Evolutionary conservation across 1,140 invertebrate species (phyloP).

Genomic region (Carcinoscorpius rotundicauda): DNA sequence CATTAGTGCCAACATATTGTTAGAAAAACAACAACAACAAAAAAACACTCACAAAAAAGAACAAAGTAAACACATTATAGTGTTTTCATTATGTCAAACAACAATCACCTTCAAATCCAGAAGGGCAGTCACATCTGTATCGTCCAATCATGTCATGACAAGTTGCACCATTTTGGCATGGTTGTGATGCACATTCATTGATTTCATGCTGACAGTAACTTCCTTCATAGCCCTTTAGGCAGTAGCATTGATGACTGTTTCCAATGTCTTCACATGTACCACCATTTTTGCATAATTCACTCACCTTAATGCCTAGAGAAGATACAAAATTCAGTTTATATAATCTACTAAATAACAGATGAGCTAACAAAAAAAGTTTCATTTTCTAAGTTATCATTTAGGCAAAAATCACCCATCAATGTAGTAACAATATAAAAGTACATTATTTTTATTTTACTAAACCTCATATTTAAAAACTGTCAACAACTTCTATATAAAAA

Average conservation of each 20-base stretch:
- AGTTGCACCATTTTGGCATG: conserved; percentile 49
- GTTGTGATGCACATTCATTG: conserved; percentile 79
- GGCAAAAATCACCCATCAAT: no score
- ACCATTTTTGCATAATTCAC: conserved; percentile 74
- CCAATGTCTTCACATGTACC: conserved; percentile 81
- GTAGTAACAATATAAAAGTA: no score
- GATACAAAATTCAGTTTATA: conserved; percentile 15
- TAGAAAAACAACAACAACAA: background rate
- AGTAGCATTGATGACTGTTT: conserved; percentile 78
- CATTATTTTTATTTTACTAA: no score
- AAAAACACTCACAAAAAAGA: background rate
- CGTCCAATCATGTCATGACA: conserved; percentile 83
- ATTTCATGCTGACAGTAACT: conserved; percentile 82
- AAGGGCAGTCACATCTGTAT: conserved; percentile 78
- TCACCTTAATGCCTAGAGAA: conserved; percentile 48
- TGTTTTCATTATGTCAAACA: background rate
- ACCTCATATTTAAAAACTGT: no score
- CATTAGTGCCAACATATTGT: background rate
- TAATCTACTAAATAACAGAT: background rate
- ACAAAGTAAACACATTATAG: no score
- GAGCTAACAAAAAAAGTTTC: background rate
- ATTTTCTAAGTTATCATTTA: no score
- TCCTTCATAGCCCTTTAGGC: conserved; percentile 72
- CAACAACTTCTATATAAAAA: no score
- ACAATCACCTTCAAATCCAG: conserved; percentile 80